phyloP scores from a whole-genome alignment of 2,888 invertebrate genomes.

The Siphonodentalium dalli region DNA sequence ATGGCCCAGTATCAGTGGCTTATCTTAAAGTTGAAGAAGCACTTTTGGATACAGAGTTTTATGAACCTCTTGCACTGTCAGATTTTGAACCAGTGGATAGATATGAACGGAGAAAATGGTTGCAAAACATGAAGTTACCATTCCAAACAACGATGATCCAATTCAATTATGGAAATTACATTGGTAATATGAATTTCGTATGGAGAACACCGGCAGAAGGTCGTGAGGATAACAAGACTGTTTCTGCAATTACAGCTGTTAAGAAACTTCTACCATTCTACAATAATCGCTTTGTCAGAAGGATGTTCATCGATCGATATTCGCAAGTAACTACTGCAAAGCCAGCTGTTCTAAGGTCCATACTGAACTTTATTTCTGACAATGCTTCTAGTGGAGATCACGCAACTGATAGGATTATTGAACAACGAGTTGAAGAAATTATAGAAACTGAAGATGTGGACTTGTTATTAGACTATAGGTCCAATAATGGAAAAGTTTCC shows the following conservation, averaged over 20 bases:
- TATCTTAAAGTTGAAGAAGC: no score
- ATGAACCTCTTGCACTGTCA: constrained; percentile 1
- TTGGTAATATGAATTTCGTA: constrained; percentile 7
- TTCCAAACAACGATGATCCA: background rate
- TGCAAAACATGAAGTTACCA: background rate
- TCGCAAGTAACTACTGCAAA: no score
- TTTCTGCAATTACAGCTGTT: no score
- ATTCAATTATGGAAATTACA: constrained; percentile 6
- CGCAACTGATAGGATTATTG: no score
- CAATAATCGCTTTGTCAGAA: no score
- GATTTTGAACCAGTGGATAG: constrained; percentile 1
- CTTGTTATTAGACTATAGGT: background rate
- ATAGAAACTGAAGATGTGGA: background rate
- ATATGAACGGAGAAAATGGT: constrained; percentile 8
- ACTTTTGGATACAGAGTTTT: no score
- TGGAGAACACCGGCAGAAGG: constrained; percentile 5
- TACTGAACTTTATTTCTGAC: no score
- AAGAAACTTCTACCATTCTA: no score
- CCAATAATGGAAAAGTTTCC: constrained; percentile 1
- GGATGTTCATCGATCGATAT: no score
- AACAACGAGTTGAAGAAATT: background rate
- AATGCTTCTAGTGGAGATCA: no score
- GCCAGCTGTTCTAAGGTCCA: background rate
- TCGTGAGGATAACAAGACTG: no score
- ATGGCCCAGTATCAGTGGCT: no score